Base-by-base conservation (phyloP, 2,888 invertebrate species). In the Ichneumoninae sp. region DNA sequence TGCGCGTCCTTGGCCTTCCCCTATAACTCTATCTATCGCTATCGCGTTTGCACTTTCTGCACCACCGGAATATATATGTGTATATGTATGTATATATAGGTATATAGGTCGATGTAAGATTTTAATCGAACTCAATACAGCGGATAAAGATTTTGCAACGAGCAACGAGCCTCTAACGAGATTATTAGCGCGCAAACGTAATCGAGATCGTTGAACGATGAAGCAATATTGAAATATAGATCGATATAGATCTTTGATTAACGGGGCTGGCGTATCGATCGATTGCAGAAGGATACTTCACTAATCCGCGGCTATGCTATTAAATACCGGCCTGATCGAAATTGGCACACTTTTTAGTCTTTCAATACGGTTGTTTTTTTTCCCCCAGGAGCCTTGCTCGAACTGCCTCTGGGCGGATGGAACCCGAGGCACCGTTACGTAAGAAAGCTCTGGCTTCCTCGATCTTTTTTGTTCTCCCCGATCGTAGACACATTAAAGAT, bases 1-100 rank as follows among this genome's bases (percentile, higher is more conserved):
- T 19, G 69, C 73, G n/a, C 75, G 71, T 85, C 65, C 83, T 89
- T 84, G 83, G 81, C 83, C 81, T 84, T 84, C 77, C 68, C 71
- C 71, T 76, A 76, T 73, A 30, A 57, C 68, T 66, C 60, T 10
- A 44, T 47, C 83, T 57, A 76, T 76, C 71, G n/a, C 73, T 68
- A 65, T 50, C 54, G 36, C 66, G 4, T 60, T 16, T 26, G 54
- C 22, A 8, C 26, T 70, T 60, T 30, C 22, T 66, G 60, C n/a
- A 83, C 63, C 10, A 36, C 44, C 52, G 60, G 10, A 60, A 26
- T 60, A 8, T 54, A 57, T 57, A 57, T 22, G 60, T 60, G 5
- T 10, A 26, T 60, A 8, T 54, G n/a, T 22, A 22, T 22, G 60
- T 57, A 13, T 22, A 68, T 60, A 26, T 30, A 8, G 19, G n/a